Conservation (phyloP, 2,113 vertebrate genomes). For the Microcebus ravelobensis region DNA sequence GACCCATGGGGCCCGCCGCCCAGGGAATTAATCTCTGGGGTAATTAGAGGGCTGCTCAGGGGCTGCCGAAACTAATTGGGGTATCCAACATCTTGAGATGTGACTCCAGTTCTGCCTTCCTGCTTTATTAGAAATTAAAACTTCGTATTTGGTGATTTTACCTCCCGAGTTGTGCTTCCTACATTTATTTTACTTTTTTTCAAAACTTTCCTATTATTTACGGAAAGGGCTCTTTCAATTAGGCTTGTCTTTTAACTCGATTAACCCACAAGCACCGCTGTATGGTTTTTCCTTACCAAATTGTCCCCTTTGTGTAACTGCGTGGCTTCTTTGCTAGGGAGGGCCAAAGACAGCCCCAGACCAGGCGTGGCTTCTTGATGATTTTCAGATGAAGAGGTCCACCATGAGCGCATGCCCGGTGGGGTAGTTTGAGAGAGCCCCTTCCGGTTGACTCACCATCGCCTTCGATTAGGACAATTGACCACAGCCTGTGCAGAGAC, state of each 20-base stretch:
- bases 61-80: not conserved
- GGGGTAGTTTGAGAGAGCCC: not conserved
- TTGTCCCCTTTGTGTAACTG: not conserved
- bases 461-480: not conserved
- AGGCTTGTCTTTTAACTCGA: not conserved
- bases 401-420: not conserved
- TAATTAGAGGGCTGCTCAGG: slow-evolving; percentile 28
- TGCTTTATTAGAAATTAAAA: slow-evolving; percentile 11
- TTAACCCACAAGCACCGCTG: not conserved
- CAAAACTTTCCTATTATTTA: not conserved
- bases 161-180: not conserved
- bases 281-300: not conserved
- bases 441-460: not conserved
- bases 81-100: slow-evolving; percentile 10
- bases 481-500: not conserved
- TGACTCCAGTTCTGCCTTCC: slow-evolving; percentile 25
- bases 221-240: not conserved
- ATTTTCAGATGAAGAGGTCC: not conserved
- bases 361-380: not conserved
- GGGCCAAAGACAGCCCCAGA: not conserved
- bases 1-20: not conserved
- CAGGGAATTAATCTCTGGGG: not conserved
- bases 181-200: slow-evolving; percentile 12
- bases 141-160: not conserved
- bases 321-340: not conserved